These are phyloP conservation scores for Climacteris rufus DNA, from an alignment of 2,113 vertebrate genomes.

Conservation along the genomic window DNA sequence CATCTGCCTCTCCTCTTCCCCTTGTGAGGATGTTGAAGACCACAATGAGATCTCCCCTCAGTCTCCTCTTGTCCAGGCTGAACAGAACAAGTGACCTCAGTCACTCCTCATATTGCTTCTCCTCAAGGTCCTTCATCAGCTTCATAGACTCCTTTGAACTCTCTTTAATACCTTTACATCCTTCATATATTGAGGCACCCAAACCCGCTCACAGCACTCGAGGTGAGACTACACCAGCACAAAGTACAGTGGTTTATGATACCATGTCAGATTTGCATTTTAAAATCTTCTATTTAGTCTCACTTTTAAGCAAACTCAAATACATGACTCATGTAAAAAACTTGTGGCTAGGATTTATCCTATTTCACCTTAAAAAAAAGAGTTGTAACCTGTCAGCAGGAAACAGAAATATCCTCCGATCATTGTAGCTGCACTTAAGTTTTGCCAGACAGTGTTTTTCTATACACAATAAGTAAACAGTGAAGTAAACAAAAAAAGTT, in stretches of 20 bases:
- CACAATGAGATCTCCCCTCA: background rate
- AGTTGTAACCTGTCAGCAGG: background rate
- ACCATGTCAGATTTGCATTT: background rate
- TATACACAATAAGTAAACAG: background rate
- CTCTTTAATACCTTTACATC: background rate
- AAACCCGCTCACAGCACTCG: background rate
- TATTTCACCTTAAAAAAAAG: background rate
- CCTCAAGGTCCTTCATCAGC: background rate
- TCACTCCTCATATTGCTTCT: fast-evolving
- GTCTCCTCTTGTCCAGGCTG: background rate
- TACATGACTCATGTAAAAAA: fast-evolving
- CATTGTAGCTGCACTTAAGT: background rate
- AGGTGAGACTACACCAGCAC: background rate
- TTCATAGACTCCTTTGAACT: background rate
- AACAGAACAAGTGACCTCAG: background rate
- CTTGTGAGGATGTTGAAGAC: fast-evolving
- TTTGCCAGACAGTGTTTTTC: background rate
- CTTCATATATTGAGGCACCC: background rate
- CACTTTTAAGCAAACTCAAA: background rate
- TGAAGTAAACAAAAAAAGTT: background rate
- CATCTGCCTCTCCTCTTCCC: background rate
- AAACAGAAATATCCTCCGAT: background rate
- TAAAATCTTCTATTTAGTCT: background rate
- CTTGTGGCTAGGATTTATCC: background rate
- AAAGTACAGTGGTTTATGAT: background rate